Base-by-base conservation (phyloP, 2,113 vertebrate species). In the Aspiorhynchus laticeps region DNA sequence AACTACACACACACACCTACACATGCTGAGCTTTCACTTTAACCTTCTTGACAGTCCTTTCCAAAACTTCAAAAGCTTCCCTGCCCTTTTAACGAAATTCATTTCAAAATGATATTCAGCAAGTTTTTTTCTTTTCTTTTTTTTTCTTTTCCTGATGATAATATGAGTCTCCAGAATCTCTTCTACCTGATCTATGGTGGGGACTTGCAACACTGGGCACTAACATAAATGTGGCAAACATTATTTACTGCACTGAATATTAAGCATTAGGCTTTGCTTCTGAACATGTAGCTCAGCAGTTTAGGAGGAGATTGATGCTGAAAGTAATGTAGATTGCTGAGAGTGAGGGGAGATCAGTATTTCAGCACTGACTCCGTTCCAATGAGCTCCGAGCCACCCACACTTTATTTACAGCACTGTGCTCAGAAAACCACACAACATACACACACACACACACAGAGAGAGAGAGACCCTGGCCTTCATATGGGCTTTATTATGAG, bases 251-350 rank as follows among this genome's bases (percentile, higher is more conserved):
- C 67, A 0, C 56, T 79, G 90, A 88, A 92, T 91, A 92, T 92
- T 88, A 88, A 88, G 88, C 38, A 59, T 87, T 87, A 92, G 88
- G 69, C 75, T 83, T 83, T 67, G 80, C 80, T 77, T 61, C 87
- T 21, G 61, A 67, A 82, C 61, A 67, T 67, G 80, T 82, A 82
- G 36, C 80, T 93, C 92, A 93, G 91, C 91, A 85, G 87, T 93
- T 91, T 87, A 76, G 26, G 41, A 88, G 83, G 84, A 91, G 89
- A 93, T 93, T 93, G 93, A 93, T 85, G n/a, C 53, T 56, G 63
- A 28, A 17, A 73, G 10, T 80, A 43, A 85, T 31, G n/a, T 83
- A 87, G 88, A 85, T 79, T 85, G 85, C 78, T 51, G 26, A 6
- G 26, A 61, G 85, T 28, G 69, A 86, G 59, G 85, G 7, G 19